A percentile compares a stretch with the other conserved stretches of the same genome.
These are phyloP conservation scores for Microtus richardsoni DNA, from an alignment of 2,113 vertebrate genomes.

Conservation along the genomic window DNA sequence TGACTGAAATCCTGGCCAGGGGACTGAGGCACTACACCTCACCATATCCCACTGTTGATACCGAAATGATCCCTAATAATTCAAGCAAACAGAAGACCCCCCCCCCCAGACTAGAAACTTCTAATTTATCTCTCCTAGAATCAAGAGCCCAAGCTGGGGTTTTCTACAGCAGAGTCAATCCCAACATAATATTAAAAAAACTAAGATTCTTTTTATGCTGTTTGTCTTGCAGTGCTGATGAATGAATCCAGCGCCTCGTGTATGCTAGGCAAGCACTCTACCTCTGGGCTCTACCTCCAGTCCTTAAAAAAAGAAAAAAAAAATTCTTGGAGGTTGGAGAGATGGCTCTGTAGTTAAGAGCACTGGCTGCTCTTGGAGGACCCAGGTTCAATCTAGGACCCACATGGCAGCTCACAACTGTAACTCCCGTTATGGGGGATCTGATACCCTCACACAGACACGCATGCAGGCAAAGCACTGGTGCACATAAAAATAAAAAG, in stretches of 20 bases:
- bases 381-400: background rate
- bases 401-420: background rate
- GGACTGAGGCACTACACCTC: rapidly evolving
- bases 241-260: background rate
- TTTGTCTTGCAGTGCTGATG: background rate
- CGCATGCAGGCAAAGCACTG: background rate
- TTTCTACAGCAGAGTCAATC: conserved; percentile 7
- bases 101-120: background rate
- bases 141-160: background rate
- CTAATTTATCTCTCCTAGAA: background rate
- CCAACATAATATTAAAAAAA: background rate
- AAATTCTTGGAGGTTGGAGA: background rate
- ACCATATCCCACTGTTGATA: background rate
- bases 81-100: background rate
- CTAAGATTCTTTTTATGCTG: background rate
- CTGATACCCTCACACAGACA: background rate
- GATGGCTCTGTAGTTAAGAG: background rate
- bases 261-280: background rate
- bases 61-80: background rate
- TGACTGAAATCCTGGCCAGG: rapidly evolving
- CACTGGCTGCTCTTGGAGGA: background rate
- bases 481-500: background rate
- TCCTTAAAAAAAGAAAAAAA: background rate
- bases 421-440: background rate
- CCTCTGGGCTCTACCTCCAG: background rate